Evolutionary conservation across 2,888 invertebrate genomes (phyloP).

Genomic region (Diloba caeruleocephala): DNA sequence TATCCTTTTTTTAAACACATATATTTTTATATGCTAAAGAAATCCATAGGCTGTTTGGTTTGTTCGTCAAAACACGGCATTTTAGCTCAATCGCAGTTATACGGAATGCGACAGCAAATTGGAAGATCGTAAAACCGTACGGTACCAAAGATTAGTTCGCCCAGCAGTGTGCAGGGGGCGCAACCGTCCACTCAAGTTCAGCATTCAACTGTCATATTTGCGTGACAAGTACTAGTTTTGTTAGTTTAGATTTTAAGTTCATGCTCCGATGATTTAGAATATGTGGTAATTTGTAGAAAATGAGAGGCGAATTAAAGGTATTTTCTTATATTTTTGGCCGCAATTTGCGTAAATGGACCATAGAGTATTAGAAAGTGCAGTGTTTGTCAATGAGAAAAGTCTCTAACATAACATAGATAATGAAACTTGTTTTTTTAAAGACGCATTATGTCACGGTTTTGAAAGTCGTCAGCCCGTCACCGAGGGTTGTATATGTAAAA

Average conservation of each 20-base stretch:
- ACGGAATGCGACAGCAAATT: slow-evolving; percentile 78
- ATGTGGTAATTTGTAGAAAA: slow-evolving; percentile 17
- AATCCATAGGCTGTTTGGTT: not conserved
- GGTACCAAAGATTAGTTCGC: slow-evolving; percentile 79
- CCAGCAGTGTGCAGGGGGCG: slow-evolving; percentile 65
- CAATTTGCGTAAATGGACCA: slow-evolving; percentile 13
- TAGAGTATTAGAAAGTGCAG: not conserved
- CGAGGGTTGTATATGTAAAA: too few relatives aligned
- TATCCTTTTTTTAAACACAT: too few relatives aligned
- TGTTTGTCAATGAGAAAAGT: not conserved
- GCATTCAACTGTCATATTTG: slow-evolving; percentile 68
- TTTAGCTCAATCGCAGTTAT: slow-evolving; percentile 61
- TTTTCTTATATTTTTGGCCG: not conserved
- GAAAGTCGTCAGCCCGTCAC: too few relatives aligned
- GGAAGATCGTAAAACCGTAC: slow-evolving; percentile 83
- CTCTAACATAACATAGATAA: not conserved
- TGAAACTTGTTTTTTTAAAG: not conserved
- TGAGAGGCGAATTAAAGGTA: slow-evolving; percentile 8
- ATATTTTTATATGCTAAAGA: not conserved
- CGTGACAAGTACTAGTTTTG: slow-evolving; percentile 48
- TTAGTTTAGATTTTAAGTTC: slow-evolving; percentile 18
- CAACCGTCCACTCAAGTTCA: slow-evolving; percentile 53
- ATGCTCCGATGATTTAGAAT: slow-evolving; percentile 27
- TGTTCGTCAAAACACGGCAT: slow-evolving; percentile 25
- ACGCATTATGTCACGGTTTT: too few relatives aligned